Base-by-base conservation (phyloP, 1,140 invertebrate species). In the Drosophila sp. region DNA sequence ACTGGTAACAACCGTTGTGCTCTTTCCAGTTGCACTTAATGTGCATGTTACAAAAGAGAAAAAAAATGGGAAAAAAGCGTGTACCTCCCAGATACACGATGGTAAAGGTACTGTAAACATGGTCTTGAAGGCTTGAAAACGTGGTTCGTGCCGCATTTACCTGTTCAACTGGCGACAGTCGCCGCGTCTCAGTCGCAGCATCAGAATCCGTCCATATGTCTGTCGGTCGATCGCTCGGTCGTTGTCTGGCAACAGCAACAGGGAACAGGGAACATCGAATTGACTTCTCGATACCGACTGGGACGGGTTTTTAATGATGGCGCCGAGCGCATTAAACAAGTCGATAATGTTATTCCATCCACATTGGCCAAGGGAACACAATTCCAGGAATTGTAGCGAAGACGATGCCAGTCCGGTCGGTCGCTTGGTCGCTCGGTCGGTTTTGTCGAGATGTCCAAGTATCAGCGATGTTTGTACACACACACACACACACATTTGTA, bases 251-350 rank as follows among this genome's bases (percentile, higher is more conserved):
- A 36, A 36, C 34, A 36, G 21, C 73, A 29, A 29, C 25, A 14
- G 53, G 11, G 36, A 38, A 38, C 36, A 38, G 6, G 5, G 41
- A 43, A 18, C 41, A 43, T 43, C 72, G 67, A 73, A 76, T 83
- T 72, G 66, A 76, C 80, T 77, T 82, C 79, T 65, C 67, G 54
- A 75, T 64, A 71, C 50, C 58, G 78, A 75, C 72, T 56, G 76
- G 58, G 80, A 84, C 81, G 76, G 81, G 81, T 84, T 84, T 84
- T 86, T 84, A 86, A 84, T 84, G 81, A 84, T 84, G 81, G 81
- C 81, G 81, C 81, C 81, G 81, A 84, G 83, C 73, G 72, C 81
- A 80, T 84, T 86, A 84, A 80, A 84, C 81, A 84, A 84, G 77
- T 80, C 81, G 81, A 80, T 84, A 84, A 86, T 84, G 74, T 86